Percentiles rank a stretch among this genome's conserved stretches.
phyloP scores from a whole-genome alignment of 1,140 invertebrate genomes.

The Drosophila guanche region DNA sequence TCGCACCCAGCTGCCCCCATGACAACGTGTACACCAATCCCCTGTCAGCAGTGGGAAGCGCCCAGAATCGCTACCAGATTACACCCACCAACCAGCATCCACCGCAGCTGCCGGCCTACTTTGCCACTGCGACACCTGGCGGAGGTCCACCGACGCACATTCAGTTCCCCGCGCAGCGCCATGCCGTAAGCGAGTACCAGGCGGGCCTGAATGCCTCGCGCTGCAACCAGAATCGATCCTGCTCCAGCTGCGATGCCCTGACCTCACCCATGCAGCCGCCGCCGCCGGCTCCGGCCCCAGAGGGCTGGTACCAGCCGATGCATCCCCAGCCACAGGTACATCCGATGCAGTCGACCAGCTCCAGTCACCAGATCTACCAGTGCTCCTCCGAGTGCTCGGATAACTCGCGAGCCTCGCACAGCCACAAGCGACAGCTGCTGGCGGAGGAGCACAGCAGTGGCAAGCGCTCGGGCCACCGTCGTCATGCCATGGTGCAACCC shows the following conservation, averaged over 20 bases:
- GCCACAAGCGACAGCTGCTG: slow-evolving; percentile 62
- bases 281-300: slow-evolving; percentile 50
- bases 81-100: slow-evolving; percentile 81
- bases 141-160: slow-evolving; percentile 75
- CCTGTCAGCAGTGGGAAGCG: slow-evolving; percentile 63
- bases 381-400: slow-evolving; percentile 83
- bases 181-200: slow-evolving; percentile 79
- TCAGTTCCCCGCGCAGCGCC: slow-evolving; percentile 77
- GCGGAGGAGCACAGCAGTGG: slow-evolving; percentile 70
- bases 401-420: slow-evolving; percentile 71
- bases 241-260: slow-evolving; percentile 80
- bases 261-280: slow-evolving; percentile 77
- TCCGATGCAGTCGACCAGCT: slow-evolving; percentile 65
- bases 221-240: slow-evolving; percentile 75
- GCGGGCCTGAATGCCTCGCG: slow-evolving; percentile 68
- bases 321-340: slow-evolving; percentile 32
- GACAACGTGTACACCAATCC: slow-evolving; percentile 83
- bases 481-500: slow-evolving; percentile 40
- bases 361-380: slow-evolving; percentile 81
- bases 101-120: slow-evolving; percentile 77
- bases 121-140: slow-evolving; percentile 51
- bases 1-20: slow-evolving; percentile 54
- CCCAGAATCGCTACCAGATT: slow-evolving; percentile 81
- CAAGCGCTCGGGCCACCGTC: slow-evolving; percentile 43
- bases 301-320: slow-evolving; percentile 79